A percentile compares a stretch with the other conserved stretches of the same genome.
These are phyloP conservation scores for Phacellophora camtschatica DNA, from an alignment of 30 jellyfish, hydroid and myxozoan species.

Conservation along the genomic window DNA sequence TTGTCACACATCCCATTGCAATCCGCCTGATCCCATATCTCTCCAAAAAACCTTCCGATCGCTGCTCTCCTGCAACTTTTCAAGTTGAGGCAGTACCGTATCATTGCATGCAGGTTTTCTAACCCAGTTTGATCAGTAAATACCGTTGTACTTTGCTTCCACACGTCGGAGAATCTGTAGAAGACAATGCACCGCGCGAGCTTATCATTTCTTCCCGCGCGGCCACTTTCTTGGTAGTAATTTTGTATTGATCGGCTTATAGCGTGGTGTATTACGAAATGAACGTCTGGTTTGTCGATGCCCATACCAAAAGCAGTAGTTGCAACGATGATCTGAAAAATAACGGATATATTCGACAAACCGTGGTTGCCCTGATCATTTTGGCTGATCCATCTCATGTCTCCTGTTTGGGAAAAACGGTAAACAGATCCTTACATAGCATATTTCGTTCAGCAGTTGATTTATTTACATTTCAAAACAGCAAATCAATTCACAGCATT, in stretches of 20 bases:
- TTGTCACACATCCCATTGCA: slow-evolving; percentile 84
- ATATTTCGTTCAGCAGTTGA: no score
- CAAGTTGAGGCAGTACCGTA: slow-evolving; percentile 62
- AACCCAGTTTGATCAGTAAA: slow-evolving; percentile 84
- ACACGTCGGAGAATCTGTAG: slow-evolving; percentile 81
- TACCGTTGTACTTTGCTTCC: slow-evolving; percentile 77
- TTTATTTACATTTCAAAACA: no score
- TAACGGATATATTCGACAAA: neutral
- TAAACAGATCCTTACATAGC: no score
- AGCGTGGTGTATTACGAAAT: slow-evolving; percentile 87
- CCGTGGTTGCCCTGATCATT: no score
- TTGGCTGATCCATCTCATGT: no score
- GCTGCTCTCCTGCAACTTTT: slow-evolving; percentile 71
- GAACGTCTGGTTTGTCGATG: slow-evolving; percentile 90
- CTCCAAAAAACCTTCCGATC: slow-evolving; percentile 81
- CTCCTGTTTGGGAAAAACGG: no score
- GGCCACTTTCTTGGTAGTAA: slow-evolving; percentile 96
- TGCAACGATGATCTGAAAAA: slow-evolving; percentile 83
- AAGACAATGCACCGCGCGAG: slow-evolving; percentile 77
- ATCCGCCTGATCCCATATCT: slow-evolving; percentile 50
- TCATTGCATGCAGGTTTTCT: slow-evolving; percentile 72
- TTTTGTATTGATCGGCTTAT: slow-evolving; percentile 89
- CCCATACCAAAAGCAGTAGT: slow-evolving; percentile 97
- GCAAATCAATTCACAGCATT: no score
- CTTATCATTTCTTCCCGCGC: slow-evolving; percentile 91